Percentiles rank a stretch among this genome's conserved stretches.
Conservation (phyloP, 1,140 invertebrate genomes). For the Pararge aegeria region DNA sequence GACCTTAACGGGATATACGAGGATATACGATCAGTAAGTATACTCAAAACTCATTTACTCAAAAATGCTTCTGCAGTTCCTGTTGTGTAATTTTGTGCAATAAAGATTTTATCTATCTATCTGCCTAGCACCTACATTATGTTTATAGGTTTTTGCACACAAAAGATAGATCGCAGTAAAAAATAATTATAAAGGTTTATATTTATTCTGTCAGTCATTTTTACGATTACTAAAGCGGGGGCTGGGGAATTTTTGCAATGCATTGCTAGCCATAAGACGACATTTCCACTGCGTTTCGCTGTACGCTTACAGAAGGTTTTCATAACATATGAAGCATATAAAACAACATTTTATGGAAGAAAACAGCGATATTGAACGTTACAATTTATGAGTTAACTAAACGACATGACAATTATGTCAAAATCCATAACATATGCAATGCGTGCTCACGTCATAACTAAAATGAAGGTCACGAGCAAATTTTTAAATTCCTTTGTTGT, state of each 20-base stretch:
- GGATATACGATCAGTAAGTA: slow-evolving; percentile 88
- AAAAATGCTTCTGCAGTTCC: too few species aligned
- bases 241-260: too few species aligned
- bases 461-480: slow-evolving; percentile 4
- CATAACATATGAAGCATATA: neutral
- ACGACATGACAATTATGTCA: slow-evolving; percentile 5
- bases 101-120: too few species aligned
- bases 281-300: too few species aligned
- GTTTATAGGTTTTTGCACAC: too few species aligned
- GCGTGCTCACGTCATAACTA: neutral
- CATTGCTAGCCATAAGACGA: too few species aligned
- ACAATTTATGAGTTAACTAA: neutral
- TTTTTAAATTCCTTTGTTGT: slow-evolving; percentile 5
- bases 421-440: neutral
- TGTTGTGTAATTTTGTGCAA: too few species aligned
- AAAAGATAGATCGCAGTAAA: too few species aligned
- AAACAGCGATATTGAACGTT: neutral
- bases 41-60: neutral
- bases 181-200: too few species aligned
- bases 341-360: neutral
- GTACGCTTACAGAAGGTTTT: neutral
- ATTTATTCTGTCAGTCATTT: too few species aligned
- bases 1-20: slow-evolving; percentile 91
- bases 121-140: too few species aligned
- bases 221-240: too few species aligned